phyloP scores from a whole-genome alignment of 2,888 invertebrate genomes.

The Eucriotettix oculatus region DNA sequence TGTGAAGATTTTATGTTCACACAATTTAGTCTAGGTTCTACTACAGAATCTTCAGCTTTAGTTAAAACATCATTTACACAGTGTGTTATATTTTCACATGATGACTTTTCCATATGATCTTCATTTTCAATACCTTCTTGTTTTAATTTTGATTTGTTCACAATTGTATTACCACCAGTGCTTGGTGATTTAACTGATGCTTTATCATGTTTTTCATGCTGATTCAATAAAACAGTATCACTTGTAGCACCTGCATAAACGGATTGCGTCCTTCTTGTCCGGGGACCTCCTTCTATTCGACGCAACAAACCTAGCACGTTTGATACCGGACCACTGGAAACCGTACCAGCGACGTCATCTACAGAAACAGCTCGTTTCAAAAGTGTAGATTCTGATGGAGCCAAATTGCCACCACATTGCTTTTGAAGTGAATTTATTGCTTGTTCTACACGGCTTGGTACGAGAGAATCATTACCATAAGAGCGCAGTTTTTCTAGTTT shows the following conservation, averaged over 20 bases:
- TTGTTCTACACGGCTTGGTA: slow-evolving; percentile 24
- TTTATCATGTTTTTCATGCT: too few relatives aligned
- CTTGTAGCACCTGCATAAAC: slow-evolving; percentile 17
- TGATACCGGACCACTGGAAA: slow-evolving; percentile 41
- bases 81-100: too few relatives aligned
- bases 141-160: too few relatives aligned
- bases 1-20: too few relatives aligned
- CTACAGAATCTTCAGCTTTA: too few relatives aligned
- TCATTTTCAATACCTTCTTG: too few relatives aligned
- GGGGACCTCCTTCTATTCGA: slow-evolving; percentile 23
- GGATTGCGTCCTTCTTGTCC: slow-evolving; percentile 15
- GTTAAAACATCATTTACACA: too few relatives aligned
- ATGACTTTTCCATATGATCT: too few relatives aligned
- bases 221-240: slow-evolving; percentile 15
- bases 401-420: slow-evolving; percentile 19
- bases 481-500: slow-evolving; percentile 17
- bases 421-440: slow-evolving; percentile 19
- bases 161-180: too few relatives aligned
- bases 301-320: slow-evolving; percentile 62
- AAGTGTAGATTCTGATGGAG: slow-evolving; percentile 43
- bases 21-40: too few relatives aligned
- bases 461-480: slow-evolving; percentile 4
- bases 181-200: too few relatives aligned
- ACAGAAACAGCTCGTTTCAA: slow-evolving; percentile 57
- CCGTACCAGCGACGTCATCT: slow-evolving; percentile 27